Evolutionary conservation across 1,140 invertebrate genomes (phyloP).

Genomic region (Drosophila guanche): DNA sequence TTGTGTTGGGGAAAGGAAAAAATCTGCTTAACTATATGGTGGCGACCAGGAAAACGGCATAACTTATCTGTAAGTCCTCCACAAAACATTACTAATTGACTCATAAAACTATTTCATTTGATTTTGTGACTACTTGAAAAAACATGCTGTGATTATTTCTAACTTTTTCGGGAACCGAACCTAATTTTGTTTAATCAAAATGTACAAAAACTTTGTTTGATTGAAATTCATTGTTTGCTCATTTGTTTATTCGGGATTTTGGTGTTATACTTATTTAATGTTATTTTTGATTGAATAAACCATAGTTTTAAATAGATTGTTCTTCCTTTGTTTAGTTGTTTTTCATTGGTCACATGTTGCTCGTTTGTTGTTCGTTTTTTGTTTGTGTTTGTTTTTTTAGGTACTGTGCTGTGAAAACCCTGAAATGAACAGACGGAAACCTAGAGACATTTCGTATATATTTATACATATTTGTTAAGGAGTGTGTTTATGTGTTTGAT

Average conservation of each 20-base stretch:
- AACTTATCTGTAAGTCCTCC: too few relatives aligned
- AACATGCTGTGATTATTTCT: constrained; percentile 6
- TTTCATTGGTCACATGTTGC: constrained; percentile 75
- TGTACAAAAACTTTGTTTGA: constrained; percentile 5
- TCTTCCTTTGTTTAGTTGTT: constrained; percentile 14
- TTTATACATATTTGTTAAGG: constrained; percentile 23
- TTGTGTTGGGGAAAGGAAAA: background rate
- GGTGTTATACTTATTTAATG: constrained; percentile 12
- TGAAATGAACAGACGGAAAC: constrained; percentile 68
- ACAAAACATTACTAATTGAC: too few relatives aligned
- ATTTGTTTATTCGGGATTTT: background rate
- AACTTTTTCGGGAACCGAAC: constrained; percentile 9
- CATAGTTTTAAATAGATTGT: constrained; percentile 42
- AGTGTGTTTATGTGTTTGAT: constrained; percentile 25
- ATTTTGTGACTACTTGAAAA: constrained; percentile 1
- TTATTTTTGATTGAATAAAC: constrained; percentile 23
- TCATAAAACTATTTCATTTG: too few relatives aligned
- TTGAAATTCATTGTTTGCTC: constrained; percentile 17
- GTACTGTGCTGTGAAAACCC: constrained; percentile 71
- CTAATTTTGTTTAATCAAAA: constrained; percentile 14
- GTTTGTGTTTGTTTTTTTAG: constrained; percentile 55
- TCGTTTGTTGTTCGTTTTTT: constrained; percentile 31
- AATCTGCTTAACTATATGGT: background rate
- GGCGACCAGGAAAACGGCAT: too few relatives aligned
- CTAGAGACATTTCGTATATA: constrained; percentile 48